Percentiles rank a stretch among this genome's conserved stretches.
Evolutionary conservation across 2,113 vertebrate species (phyloP).

Genomic region (Eolophus roseicapilla): DNA sequence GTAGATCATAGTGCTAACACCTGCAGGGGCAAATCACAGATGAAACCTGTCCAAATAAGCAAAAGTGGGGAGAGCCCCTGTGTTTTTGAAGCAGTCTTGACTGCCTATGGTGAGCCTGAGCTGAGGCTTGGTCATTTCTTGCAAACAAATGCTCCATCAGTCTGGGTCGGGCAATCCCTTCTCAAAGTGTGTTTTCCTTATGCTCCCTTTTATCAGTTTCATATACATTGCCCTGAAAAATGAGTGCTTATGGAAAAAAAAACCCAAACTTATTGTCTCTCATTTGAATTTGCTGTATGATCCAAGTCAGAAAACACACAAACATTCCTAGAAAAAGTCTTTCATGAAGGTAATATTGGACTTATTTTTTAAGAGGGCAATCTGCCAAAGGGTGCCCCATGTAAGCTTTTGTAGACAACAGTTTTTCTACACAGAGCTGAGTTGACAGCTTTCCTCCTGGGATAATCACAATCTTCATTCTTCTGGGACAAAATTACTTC

Average conservation of each 20-base stretch:
- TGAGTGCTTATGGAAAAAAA: not conserved
- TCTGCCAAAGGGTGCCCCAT: constrained; percentile 53
- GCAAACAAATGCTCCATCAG: fast-evolving
- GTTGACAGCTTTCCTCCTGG: constrained; percentile 63
- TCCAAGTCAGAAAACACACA: not conserved
- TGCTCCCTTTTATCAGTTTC: not conserved
- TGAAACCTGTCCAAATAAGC: not conserved
- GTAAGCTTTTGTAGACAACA: constrained; percentile 52
- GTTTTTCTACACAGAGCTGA: constrained; percentile 60
- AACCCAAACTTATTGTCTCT: not conserved
- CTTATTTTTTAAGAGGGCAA: constrained; percentile 19
- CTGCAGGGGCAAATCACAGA: fast-evolving
- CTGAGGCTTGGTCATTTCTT: not conserved
- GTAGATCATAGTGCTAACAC: not conserved
- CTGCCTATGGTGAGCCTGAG: not conserved
- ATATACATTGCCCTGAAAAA: not conserved
- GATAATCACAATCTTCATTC: constrained; percentile 63
- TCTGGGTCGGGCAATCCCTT: not conserved
- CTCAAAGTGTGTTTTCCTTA: not conserved
- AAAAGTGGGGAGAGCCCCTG: not conserved
- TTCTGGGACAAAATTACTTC: constrained; percentile 66
- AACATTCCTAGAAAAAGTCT: not conserved
- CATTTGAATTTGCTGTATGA: not conserved
- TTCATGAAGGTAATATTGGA: constrained; percentile 36
- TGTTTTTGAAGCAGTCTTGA: not conserved